Evolutionary conservation across 2,113 vertebrate species (phyloP), one percentile per base, ranked within the genome.

Genomic region (Tupaia tana): DNA sequence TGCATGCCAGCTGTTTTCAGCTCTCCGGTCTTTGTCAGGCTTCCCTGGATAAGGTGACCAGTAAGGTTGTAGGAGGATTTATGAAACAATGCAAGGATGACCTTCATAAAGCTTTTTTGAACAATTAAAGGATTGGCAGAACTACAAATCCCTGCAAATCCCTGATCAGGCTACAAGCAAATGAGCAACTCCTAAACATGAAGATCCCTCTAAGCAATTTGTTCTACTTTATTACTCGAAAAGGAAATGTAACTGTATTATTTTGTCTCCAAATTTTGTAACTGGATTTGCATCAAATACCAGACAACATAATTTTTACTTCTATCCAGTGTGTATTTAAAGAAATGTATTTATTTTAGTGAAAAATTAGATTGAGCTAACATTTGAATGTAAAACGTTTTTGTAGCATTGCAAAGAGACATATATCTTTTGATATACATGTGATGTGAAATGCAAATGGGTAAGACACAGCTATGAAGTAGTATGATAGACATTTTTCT

Each of bases 311-410:
- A 34, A 74, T 79, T 2, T 59, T 54, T 15, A 83, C 54, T 91
- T 86, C 74, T 27, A 93, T 25, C 69, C 34, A 31, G 24, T 8
- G 10, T 59, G 52, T 73, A 63, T 64, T 82, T 86, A 70, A 56
- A 93, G 19, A 29, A 74, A 61, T 27, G 27, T 91, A 74, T 34
- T 92, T 89, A 78, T 86, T 75, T 54, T 88, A 74, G 61, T 29
- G 18, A 52, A 83, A 95, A 92, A 90, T 29, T 82, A n/a, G 54
- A 75, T 93, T 58, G 31, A 84, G 54, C 22, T 75, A 92, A 78
- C 67, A 82, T 77, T 92, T 89, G 75, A 83, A 81, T 84, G n/a
- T 34, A 58, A 95, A 61, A 69, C 31, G 79, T 69, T 96, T 95
- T 94, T 81, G 64, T 25, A 95, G 22, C n/a, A 10, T n/a, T 91